Conservation (phyloP, 30 jellyfish, hydroid and myxozoan genomes). For the Aurelia coerulea region DNA sequence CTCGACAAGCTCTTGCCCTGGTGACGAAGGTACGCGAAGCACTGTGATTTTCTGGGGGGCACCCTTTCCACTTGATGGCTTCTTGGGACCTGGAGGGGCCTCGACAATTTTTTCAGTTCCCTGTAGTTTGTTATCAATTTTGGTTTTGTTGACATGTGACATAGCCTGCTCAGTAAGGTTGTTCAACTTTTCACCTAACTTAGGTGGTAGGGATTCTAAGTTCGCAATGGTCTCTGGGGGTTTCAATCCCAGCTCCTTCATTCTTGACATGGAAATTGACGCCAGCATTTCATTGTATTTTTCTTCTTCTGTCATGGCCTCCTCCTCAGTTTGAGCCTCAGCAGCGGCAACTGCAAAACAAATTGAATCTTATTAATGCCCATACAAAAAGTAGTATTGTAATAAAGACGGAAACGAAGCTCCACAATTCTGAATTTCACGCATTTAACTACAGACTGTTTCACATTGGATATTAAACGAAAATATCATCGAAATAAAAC, state of each 20-base stretch:
- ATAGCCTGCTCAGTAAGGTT: slow-evolving; percentile 68
- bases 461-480: too few species aligned
- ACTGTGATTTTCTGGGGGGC: slow-evolving; percentile 9
- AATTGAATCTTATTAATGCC: background rate
- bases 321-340: slow-evolving; percentile 68
- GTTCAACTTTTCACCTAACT: slow-evolving; percentile 62
- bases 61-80: slow-evolving; percentile 25
- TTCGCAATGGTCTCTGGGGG: slow-evolving; percentile 86
- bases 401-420: too few species aligned
- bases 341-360: slow-evolving; percentile 55
- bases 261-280: slow-evolving; percentile 72
- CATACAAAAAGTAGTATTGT: too few species aligned
- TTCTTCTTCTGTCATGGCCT: slow-evolving; percentile 62
- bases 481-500: too few species aligned
- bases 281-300: slow-evolving; percentile 63
- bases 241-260: slow-evolving; percentile 87
- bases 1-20: slow-evolving; percentile 66
- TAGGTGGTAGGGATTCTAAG: slow-evolving; percentile 58
- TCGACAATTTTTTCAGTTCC: slow-evolving; percentile 34
- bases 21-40: slow-evolving; percentile 63
- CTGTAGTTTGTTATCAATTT: slow-evolving; percentile 16
- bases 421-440: too few species aligned
- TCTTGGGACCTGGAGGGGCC: slow-evolving; percentile 62
- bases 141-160: slow-evolving; percentile 45
- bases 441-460: too few species aligned